Conservation (phyloP, 2,888 invertebrate genomes). For the Drosophila austrosaltans region DNA sequence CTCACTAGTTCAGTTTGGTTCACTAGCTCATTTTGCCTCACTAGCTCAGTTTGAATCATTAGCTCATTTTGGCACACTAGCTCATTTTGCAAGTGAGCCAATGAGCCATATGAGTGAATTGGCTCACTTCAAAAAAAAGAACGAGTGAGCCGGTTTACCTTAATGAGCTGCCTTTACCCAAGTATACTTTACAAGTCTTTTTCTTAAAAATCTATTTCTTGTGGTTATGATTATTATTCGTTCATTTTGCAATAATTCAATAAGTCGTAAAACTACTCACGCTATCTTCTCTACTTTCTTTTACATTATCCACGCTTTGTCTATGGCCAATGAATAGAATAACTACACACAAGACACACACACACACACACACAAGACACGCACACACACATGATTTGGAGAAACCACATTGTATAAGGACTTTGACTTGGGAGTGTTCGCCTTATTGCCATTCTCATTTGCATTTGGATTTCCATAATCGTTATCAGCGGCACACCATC, state of each 20-base stretch:
- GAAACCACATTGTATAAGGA: conserved; percentile 15
- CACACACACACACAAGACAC: too few relatives aligned
- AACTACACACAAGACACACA: conserved; percentile 8
- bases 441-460: conserved; percentile 8
- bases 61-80: too few relatives aligned
- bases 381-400: conserved; percentile 47
- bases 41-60: too few relatives aligned
- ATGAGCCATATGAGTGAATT: too few relatives aligned
- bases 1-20: too few relatives aligned
- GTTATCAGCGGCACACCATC: conserved; percentile 69
- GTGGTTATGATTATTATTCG: too few relatives aligned
- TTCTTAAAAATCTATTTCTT: background rate
- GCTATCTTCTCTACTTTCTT: background rate
- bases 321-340: conserved; percentile 17
- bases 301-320: conserved; percentile 9
- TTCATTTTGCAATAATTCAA: background rate
- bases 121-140: too few relatives aligned
- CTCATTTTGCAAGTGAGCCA: too few relatives aligned
- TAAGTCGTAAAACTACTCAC: background rate
- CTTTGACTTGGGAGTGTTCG: background rate
- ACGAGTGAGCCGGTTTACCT: too few relatives aligned
- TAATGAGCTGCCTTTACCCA: too few relatives aligned
- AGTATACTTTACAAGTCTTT: too few relatives aligned
- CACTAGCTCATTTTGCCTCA: too few relatives aligned
- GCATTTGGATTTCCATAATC: conserved; percentile 55